phyloP scores from a whole-genome alignment of 2,888 invertebrate genomes.

The Stegophylla sp. region DNA sequence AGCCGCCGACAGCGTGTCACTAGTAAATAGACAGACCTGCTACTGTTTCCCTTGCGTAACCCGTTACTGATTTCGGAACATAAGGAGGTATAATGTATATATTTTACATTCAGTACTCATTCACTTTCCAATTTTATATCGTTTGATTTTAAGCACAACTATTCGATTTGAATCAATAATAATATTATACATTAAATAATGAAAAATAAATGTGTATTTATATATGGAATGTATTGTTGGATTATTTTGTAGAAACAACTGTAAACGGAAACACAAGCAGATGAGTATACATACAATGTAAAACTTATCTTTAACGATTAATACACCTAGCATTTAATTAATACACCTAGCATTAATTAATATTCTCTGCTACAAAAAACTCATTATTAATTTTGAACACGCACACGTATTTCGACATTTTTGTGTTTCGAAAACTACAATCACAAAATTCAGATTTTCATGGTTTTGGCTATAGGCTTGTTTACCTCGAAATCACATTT shows the following conservation, averaged over 20 bases:
- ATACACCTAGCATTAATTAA: too few relatives aligned
- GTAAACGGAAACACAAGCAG: too few relatives aligned
- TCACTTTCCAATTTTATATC: conserved; percentile 35
- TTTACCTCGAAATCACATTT: neutral
- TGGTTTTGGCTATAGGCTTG: conserved; percentile 11
- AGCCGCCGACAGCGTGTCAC: neutral
- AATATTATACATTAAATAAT: neutral
- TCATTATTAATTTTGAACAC: conserved; percentile 16
- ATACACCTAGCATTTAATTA: too few relatives aligned
- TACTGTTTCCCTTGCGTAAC: conserved; percentile 24
- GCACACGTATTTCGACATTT: conserved; percentile 14
- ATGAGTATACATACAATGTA: neutral
- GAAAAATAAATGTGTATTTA: too few relatives aligned
- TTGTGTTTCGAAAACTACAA: conserved; percentile 13
- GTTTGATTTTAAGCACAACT: conserved; percentile 8
- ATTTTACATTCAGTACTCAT: conserved; percentile 42
- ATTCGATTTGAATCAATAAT: neutral
- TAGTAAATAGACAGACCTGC: neutral
- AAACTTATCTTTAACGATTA: too few relatives aligned
- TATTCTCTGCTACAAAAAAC: too few relatives aligned
- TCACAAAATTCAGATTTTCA: neutral
- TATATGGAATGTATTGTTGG: too few relatives aligned
- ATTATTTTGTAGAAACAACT: too few relatives aligned
- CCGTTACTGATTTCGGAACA: conserved; percentile 31
- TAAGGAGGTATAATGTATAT: neutral